Evolutionary conservation across 2,888 invertebrate genomes (phyloP), one percentile per base, ranked within the genome.

Genomic region (Clivina fossor): DNA sequence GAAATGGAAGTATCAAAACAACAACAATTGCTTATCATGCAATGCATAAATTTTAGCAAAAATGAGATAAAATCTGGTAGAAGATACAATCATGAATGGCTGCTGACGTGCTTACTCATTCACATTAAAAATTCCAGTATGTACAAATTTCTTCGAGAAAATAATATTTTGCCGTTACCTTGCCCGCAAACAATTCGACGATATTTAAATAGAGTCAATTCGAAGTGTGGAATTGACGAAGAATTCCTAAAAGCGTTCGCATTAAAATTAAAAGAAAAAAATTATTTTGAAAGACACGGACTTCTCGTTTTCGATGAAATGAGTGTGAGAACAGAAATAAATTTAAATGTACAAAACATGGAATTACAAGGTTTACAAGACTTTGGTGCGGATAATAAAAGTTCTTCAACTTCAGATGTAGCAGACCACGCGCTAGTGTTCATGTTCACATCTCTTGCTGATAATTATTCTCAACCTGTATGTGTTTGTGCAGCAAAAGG

Each of bases 391-490:
- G 37, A 46, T 16, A 46, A 33, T 4, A 33, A 40, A 8, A 19
- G 22, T 59, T 13, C 41, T 4, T 46, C 58, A 37, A 41, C 56
- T 16, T 38, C 46, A 3, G 33, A 58, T n/a, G 16, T 24, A 7
- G 62, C 62, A 2, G 56, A 61, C 48, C 58, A 60, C 35, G 58
- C 57, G 4, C 50, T 63, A 9, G 59, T 63, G 2, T 41, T 63
- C 9, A 62, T 60, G 59, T 62, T 58, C 15, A 56, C 57, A 35
- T 37, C 62, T 5, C 26, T 63, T 11, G 56, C 47, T 11, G 63
- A 58, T 19, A 37, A 41, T 16, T 63, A 56, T 37, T 47, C 58
- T 28, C 63, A 64, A 41, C 62, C 62, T 8, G 53, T 64, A 22
- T 60, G 59, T 3, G 60, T 61, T n/a, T 64, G 57, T 49, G 58